Conservation (phyloP, 30 jellyfish, hydroid and myxozoan genomes). For the Hydractinia symbiolongicarpus region DNA sequence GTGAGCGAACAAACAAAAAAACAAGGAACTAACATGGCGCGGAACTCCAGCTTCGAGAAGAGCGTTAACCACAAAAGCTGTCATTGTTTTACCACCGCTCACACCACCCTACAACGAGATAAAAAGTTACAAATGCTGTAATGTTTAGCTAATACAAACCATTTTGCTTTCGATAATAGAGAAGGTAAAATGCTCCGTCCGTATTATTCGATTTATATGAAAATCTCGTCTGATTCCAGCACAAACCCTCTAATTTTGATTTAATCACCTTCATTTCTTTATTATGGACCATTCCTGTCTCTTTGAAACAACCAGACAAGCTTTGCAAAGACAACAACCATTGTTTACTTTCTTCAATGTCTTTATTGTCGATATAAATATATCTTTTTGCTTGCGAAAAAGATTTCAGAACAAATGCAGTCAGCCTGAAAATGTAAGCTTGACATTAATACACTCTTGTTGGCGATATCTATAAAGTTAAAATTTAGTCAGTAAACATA, state of each 20-base stretch:
- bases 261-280: conserved; percentile 41
- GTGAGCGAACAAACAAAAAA: background rate
- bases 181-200: too few relatives aligned
- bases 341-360: conserved; percentile 13
- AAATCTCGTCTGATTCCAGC: too few relatives aligned
- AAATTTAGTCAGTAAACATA: too few relatives aligned
- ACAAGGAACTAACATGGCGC: background rate
- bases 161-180: too few relatives aligned
- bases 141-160: too few relatives aligned
- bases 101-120: conserved; percentile 63
- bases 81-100: conserved; percentile 50
- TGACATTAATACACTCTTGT: too few relatives aligned
- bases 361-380: conserved; percentile 53
- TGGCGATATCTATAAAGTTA: too few relatives aligned
- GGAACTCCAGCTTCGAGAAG: conserved; percentile 62
- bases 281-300: conserved; percentile 56
- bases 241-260: too few relatives aligned
- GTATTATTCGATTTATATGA: too few relatives aligned
- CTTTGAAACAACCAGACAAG: conserved; percentile 57
- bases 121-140: too few relatives aligned
- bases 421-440: conserved; percentile 33
- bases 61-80: conserved; percentile 63
- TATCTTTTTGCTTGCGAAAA: conserved; percentile 60
- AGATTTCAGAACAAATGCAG: conserved; percentile 78
- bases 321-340: conserved; percentile 48